Evolutionary conservation across 2,888 invertebrate species (phyloP), one percentile per base, ranked within the genome.

Genomic region (Drosophila gaucha): DNA sequence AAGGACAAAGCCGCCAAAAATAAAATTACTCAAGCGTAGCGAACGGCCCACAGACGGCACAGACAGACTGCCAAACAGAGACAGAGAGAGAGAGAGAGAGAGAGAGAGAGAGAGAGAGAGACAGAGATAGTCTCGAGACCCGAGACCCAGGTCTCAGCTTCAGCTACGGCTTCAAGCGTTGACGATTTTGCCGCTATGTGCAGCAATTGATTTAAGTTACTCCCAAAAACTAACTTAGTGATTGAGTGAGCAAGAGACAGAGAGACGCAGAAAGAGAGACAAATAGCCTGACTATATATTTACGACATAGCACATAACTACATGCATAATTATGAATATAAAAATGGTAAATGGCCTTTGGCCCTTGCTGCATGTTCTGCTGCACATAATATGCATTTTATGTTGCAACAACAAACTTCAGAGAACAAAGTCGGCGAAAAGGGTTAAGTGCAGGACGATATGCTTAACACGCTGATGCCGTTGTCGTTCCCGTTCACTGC

Each of bases 181-280:
- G 73, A 73, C 58, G 71, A 56, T 71, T 68, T 56, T 79, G 72
- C 67, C 67, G 64, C 64, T 59, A 63, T 60, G 44, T 67, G 78
- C 74, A 54, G 67, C 86, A 89, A 89, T 89, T 89, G 88, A 89
- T 89, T 88, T 89, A 87, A 89, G 86, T 86, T 89, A 57, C 78
- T 66, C 64, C 66, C 67, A 74, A 78, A 80, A 60, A 66, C 66
- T 41, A 43, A 66, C 58, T 41, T 55, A 54, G n/a, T 43, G 39
- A 44, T 36, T 26, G 44, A 3, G 39, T 38, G 51, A 6, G 18
- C 39, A 10, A 38, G 24, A 14, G 62, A 41, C 9, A 33, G 54
- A 24, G 35, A 35, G n/a, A 10, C 16, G 14, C 14, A 14, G 16
- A 8, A 39, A 41, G 14, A 47, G 47, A 62, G 58, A 58, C 33